Base-by-base conservation (phyloP, 2,888 invertebrate genomes). In the Gortyna flavago region DNA sequence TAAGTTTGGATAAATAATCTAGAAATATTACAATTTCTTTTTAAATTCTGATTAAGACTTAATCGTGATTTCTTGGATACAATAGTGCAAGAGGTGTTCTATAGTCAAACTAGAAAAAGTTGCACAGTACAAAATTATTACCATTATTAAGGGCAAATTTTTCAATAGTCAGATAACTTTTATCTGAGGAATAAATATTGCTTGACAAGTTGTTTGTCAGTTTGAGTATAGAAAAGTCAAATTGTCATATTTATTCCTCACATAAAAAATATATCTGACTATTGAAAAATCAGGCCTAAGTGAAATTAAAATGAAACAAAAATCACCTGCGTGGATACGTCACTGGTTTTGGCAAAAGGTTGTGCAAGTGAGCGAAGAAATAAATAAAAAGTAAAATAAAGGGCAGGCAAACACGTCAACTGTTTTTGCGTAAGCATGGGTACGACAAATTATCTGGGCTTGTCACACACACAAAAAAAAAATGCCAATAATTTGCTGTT, bases 381-480 rank as follows among this genome's bases (percentile, higher is more conserved):
- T 18, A 35, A 51, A 72, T 9, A 54, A 72, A 41, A 72, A 72
- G 21, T 51, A 48, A 44, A 64, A 48, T 6, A 72, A 67, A 66
- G 41, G 66, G 51, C 41, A 21, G 65, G 9, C 66, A 57, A 64
- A 41, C 57, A 77, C 41, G 41, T 38, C 35, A 66, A 81, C 38
- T 66, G 66, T 21, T 73, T 51, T 66, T 29, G 29, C 25, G 18
- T 35, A 62, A 77, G 80, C 72, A 48, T 72, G 29, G 9, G 44
- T 44, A 68, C 29, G 32, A 29, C 16, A 25, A 35, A 35, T 11
- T 21, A 32, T 11, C 9, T 11, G 61, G 21, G 9, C 62, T 25
- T 11, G 35, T 35, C 2, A 25, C 5, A 62, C 13, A 48, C 9
- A 67, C n/a, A 16, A 44, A 44, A 25, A 44, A 48, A 61, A 61